Percentiles rank a stretch among this genome's conserved stretches.
Conservation (phyloP, 1,140 invertebrate genomes). For the Drosophila ironensis region DNA sequence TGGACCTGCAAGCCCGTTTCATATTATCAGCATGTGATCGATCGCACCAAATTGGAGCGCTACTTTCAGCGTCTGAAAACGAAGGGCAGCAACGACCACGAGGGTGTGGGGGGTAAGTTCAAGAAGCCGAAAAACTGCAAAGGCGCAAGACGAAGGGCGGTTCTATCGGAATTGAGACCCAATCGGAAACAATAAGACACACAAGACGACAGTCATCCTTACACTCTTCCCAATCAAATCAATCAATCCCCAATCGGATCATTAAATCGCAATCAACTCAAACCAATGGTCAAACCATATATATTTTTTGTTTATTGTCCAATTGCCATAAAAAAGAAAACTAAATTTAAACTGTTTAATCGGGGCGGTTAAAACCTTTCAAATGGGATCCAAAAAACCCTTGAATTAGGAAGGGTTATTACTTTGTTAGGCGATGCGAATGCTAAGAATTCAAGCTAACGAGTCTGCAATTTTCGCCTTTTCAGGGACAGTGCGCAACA, state of each 20-base stretch:
- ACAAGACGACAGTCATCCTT: too few species aligned
- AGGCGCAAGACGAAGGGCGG: background rate
- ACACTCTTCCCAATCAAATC: too few species aligned
- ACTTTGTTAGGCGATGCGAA: too few species aligned
- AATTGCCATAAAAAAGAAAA: too few species aligned
- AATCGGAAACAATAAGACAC: slow-evolving; percentile 14
- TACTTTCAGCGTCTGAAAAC: slow-evolving; percentile 96
- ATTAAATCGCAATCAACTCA: slow-evolving; percentile 5
- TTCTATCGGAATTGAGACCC: too few species aligned
- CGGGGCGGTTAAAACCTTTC: too few species aligned
- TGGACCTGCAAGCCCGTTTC: slow-evolving; percentile 99
- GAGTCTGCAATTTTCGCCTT: background rate
- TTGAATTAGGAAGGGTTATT: too few species aligned
- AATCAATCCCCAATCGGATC: slow-evolving; percentile 10
- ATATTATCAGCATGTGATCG: slow-evolving; percentile 98
- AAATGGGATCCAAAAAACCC: too few species aligned
- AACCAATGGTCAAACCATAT: too few species aligned
- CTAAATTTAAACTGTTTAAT: too few species aligned
- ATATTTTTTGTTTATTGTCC: too few species aligned
- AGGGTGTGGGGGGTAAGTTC: slow-evolving; percentile 78
- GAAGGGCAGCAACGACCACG: slow-evolving; percentile 88
- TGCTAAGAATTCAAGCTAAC: too few species aligned
- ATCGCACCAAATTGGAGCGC: slow-evolving; percentile 96
- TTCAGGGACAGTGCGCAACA: slow-evolving; percentile 74
- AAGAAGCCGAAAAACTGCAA: background rate